phyloP scores from a whole-genome alignment of 2,113 vertebrate species.

The Mesoclemmys tuberculata region DNA sequence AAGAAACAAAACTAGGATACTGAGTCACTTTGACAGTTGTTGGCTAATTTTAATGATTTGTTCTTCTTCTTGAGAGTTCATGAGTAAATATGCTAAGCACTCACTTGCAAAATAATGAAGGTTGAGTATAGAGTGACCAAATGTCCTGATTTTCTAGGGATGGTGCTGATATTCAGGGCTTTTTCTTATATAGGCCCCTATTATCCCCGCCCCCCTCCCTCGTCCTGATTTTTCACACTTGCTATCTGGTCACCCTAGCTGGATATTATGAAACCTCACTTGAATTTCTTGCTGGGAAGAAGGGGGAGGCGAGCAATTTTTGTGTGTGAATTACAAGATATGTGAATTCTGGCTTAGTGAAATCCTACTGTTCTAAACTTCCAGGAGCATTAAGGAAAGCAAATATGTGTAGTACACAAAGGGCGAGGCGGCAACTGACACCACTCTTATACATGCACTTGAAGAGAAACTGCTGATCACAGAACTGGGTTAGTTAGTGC shows the following conservation, averaged over 20 bases:
- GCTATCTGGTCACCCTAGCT: too few relatives aligned
- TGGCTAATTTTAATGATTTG: neutral
- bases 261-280: neutral
- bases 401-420: neutral
- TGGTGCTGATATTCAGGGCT: too few relatives aligned
- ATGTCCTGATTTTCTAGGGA: too few relatives aligned
- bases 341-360: neutral
- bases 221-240: too few relatives aligned
- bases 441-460: neutral
- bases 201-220: too few relatives aligned
- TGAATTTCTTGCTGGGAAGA: neutral
- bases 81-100: neutral
- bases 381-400: neutral
- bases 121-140: too few relatives aligned
- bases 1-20: neutral
- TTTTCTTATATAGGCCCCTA: too few relatives aligned
- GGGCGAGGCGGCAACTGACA: too few relatives aligned
- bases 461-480: neutral
- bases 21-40: neutral
- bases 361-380: neutral
- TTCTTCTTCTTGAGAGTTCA: neutral
- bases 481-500: accelerated
- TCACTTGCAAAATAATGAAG: neutral
- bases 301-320: neutral
- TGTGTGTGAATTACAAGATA: accelerated